These are phyloP conservation scores for Plecotus auritus DNA, from an alignment of 2,113 vertebrate genomes.

Conservation along the genomic window DNA sequence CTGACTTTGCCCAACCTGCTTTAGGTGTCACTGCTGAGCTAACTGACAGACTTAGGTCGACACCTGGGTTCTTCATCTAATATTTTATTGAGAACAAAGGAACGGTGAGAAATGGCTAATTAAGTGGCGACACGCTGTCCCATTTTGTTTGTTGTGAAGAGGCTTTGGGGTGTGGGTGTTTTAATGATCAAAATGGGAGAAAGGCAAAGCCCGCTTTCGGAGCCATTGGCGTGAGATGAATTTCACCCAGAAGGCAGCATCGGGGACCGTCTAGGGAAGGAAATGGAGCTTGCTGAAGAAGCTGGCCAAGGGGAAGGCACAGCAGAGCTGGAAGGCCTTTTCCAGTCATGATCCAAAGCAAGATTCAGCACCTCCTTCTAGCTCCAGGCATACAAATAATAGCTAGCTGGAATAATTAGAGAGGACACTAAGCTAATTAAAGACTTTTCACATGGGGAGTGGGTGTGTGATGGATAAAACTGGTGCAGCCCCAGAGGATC, in stretches of 20 bases:
- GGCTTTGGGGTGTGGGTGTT: background rate
- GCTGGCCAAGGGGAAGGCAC: background rate
- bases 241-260: background rate
- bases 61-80: background rate
- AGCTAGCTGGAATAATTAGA: slow-evolving; percentile 56
- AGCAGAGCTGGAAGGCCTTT: background rate
- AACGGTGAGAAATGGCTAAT: background rate
- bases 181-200: background rate
- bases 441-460: slow-evolving; percentile 46
- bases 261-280: background rate
- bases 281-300: background rate
- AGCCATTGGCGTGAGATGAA: background rate
- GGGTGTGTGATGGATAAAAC: slow-evolving; percentile 49
- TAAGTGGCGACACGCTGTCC: background rate
- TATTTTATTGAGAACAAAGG: background rate
- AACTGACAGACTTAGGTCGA: background rate
- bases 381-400: slow-evolving; percentile 28
- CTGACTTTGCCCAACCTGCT: background rate
- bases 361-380: slow-evolving; percentile 14
- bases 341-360: background rate
- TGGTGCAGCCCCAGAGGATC: slow-evolving; percentile 56
- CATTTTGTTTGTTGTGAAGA: background rate
- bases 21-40: background rate
- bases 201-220: background rate
- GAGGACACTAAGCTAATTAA: slow-evolving; percentile 67